A percentile compares a stretch with the other conserved stretches of the same genome.
Evolutionary conservation across 2,113 vertebrate species (phyloP).

Genomic region (Ochotona princeps): DNA sequence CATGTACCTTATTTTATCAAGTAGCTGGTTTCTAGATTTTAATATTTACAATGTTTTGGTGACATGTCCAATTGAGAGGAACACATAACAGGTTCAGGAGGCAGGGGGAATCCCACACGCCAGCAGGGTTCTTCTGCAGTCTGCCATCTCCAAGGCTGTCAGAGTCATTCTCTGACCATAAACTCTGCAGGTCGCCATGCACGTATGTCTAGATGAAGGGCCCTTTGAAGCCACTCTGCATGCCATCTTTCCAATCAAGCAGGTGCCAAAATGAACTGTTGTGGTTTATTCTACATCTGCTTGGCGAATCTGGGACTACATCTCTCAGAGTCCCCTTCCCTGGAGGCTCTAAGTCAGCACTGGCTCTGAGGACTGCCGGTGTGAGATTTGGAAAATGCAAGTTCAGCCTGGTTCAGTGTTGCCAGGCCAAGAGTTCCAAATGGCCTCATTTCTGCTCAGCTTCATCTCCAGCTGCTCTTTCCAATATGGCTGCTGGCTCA

Average conservation of each 20-base stretch:
- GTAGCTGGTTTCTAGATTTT: neutral
- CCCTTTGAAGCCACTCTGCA: neutral
- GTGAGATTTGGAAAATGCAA: neutral
- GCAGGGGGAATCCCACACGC: neutral
- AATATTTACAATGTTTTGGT: neutral
- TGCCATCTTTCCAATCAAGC: neutral
- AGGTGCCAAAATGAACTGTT: neutral
- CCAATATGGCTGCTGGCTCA: neutral
- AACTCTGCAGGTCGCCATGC: neutral
- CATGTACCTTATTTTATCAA: neutral
- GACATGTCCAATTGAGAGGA: neutral
- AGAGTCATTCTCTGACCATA: neutral
- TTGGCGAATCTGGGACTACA: neutral
- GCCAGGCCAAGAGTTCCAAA: neutral
- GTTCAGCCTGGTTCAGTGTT: too few relatives aligned
- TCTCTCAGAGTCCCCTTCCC: neutral
- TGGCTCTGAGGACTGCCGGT: neutral
- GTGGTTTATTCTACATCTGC: too few relatives aligned
- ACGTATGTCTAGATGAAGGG: neutral
- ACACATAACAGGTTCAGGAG: neutral
- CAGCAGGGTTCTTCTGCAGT: neutral
- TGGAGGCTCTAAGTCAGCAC: neutral
- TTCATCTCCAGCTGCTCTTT: neutral
- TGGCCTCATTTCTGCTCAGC: neutral
- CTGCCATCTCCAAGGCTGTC: neutral